phyloP scores from a whole-genome alignment of 1,140 invertebrate species.

The Drosophila lacteicornis region DNA sequence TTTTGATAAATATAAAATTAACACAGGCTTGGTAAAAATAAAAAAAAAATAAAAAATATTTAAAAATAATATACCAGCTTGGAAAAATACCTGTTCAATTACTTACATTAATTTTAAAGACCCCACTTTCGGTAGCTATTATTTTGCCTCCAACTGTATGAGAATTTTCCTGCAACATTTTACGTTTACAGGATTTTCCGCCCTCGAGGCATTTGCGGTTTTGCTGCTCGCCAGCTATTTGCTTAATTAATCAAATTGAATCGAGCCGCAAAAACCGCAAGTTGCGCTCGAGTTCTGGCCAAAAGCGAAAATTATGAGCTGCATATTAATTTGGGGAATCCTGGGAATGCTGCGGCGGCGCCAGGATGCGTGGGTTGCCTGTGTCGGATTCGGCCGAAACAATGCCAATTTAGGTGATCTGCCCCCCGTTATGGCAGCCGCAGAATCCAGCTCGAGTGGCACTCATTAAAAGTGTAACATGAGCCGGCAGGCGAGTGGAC shows the following conservation, averaged over 20 bases:
- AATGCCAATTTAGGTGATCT: constrained; percentile 44
- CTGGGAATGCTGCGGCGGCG: constrained; percentile 1
- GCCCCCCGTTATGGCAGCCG: constrained; percentile 28
- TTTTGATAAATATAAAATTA: too few species aligned
- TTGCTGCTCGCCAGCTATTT: constrained; percentile 27
- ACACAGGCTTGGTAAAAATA: too few species aligned
- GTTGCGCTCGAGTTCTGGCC: constrained; percentile 39
- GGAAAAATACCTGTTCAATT: too few species aligned
- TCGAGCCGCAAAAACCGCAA: constrained; percentile 53
- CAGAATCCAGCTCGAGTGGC: constrained; percentile 64
- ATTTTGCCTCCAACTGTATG: not conserved
- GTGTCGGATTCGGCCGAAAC: constrained; percentile 16
- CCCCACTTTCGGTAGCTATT: not conserved
- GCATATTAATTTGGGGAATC: constrained; percentile 47
- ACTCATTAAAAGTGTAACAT: constrained; percentile 78
- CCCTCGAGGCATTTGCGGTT: constrained; percentile 27
- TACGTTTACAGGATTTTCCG: constrained; percentile 2
- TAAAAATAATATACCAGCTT: too few species aligned
- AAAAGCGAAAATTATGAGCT: constrained; percentile 48
- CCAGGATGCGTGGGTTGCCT: not conserved
- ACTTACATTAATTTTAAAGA: too few species aligned
- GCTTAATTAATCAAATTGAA: constrained; percentile 66
- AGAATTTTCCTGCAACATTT: constrained; percentile 19
- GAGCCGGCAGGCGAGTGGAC: constrained; percentile 29
- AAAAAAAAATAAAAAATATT: too few species aligned